Percentiles rank a stretch among this genome's conserved stretches.
Evolutionary conservation across 2,888 invertebrate genomes (phyloP).

Genomic region (Drosophila macrothrix): DNA sequence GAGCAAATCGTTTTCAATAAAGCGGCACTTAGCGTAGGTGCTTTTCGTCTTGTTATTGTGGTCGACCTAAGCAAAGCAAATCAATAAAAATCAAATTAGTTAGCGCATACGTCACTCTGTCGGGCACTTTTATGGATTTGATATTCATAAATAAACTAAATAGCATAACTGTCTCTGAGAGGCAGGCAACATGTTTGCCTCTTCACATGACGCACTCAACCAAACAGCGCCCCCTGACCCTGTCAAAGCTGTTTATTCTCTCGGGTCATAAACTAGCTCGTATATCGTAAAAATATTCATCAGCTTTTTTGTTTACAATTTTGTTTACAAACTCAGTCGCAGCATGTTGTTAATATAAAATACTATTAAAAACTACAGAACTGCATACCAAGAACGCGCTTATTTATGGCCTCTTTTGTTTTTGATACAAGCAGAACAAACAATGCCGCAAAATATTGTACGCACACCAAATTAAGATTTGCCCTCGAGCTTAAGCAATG

Average conservation of each 20-base stretch:
- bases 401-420: slow-evolving; percentile 50
- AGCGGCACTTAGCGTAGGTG: slow-evolving; percentile 85
- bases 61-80: slow-evolving; percentile 66
- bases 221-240: slow-evolving; percentile 8
- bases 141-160: slow-evolving; percentile 49
- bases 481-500: background rate
- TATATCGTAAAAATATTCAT: slow-evolving; percentile 67
- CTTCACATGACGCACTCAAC: slow-evolving; percentile 54
- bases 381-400: slow-evolving; percentile 53
- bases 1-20: slow-evolving; percentile 86
- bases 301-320: slow-evolving; percentile 66
- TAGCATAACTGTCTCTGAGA: slow-evolving; percentile 16
- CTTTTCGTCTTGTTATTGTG: slow-evolving; percentile 84
- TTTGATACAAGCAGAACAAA: slow-evolving; percentile 15
- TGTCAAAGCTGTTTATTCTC: slow-evolving; percentile 10
- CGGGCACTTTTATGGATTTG: slow-evolving; percentile 54
- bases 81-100: slow-evolving; percentile 32
- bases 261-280: slow-evolving; percentile 59
- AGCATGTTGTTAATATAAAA: slow-evolving; percentile 48
- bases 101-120: slow-evolving; percentile 47
- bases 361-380: slow-evolving; percentile 60
- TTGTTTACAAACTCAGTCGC: slow-evolving; percentile 67
- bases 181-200: slow-evolving; percentile 28
- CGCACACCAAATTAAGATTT: slow-evolving; percentile 1
- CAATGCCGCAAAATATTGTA: slow-evolving; percentile 17